Evolutionary conservation across 1,140 invertebrate species (phyloP).

Genomic region (Drosophila willistoni): DNA sequence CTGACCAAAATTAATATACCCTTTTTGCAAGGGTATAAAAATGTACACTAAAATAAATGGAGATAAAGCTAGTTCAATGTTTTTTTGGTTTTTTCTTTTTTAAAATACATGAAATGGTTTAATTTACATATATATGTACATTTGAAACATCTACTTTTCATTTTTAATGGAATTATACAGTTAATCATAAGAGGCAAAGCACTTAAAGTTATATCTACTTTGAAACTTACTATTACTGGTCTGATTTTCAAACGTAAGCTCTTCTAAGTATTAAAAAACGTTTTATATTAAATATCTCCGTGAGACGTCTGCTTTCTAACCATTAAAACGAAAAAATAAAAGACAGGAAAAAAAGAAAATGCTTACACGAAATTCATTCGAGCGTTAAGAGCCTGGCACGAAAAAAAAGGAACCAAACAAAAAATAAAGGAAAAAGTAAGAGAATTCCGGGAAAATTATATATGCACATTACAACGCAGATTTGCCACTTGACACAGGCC

Average conservation of each 20-base stretch:
- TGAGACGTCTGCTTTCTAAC: constrained; percentile 4
- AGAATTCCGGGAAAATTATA: constrained; percentile 62
- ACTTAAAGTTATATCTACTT: neutral
- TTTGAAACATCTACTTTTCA: too few relatives aligned
- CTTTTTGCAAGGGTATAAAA: too few relatives aligned
- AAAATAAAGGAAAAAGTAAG: constrained; percentile 8
- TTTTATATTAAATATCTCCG: constrained; percentile 2
- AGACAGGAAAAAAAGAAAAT: constrained; percentile 29
- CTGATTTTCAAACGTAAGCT: neutral
- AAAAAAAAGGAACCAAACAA: constrained; percentile 26
- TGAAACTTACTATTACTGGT: neutral
- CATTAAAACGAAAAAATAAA: neutral
- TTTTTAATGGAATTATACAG: too few relatives aligned
- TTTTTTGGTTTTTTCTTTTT: too few relatives aligned
- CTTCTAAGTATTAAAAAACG: neutral
- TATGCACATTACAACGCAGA: constrained; percentile 78
- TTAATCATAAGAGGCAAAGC: too few relatives aligned
- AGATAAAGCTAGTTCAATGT: too few relatives aligned
- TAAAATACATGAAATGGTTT: too few relatives aligned
- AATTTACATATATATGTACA: too few relatives aligned
- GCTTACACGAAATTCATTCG: constrained; percentile 65
- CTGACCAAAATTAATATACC: too few relatives aligned
- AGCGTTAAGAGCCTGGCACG: constrained; percentile 59
- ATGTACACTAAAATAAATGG: too few relatives aligned
- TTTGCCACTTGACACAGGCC: constrained; percentile 62